Evolutionary conservation across 2,888 invertebrate species (phyloP).

Genomic region (Trachelus stipa): DNA sequence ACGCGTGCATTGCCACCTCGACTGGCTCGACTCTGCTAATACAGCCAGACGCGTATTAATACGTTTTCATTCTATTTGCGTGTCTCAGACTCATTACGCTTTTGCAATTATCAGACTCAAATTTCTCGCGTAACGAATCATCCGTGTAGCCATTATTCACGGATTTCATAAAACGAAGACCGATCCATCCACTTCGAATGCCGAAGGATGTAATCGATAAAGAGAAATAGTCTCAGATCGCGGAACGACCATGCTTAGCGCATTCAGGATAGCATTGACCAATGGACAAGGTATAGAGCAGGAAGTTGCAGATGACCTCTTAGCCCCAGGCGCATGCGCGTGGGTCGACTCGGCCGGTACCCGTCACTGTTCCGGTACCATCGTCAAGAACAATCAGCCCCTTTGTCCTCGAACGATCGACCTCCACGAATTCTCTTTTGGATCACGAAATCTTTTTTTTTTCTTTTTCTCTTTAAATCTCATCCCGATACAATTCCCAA

Average conservation of each 20-base stretch:
- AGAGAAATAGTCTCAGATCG: background rate
- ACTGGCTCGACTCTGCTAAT: background rate
- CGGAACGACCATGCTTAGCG: background rate
- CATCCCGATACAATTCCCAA: background rate
- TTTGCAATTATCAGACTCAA: background rate
- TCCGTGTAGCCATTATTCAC: background rate
- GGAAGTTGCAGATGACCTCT: slow-evolving; percentile 41
- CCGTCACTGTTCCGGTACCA: slow-evolving; percentile 36
- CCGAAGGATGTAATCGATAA: background rate
- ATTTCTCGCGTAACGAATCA: background rate
- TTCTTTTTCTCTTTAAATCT: background rate
- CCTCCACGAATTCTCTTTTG: slow-evolving; percentile 23
- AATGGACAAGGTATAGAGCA: slow-evolving; percentile 29
- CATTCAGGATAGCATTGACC: background rate
- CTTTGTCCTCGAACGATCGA: slow-evolving; percentile 30
- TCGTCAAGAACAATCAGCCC: slow-evolving; percentile 43
- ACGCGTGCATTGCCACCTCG: background rate
- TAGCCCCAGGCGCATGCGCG: slow-evolving; percentile 34
- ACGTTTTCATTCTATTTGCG: background rate
- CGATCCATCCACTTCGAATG: background rate
- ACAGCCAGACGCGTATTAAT: background rate
- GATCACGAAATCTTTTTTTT: slow-evolving; percentile 20
- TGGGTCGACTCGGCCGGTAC: slow-evolving; percentile 42
- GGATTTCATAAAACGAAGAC: background rate
- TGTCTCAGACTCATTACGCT: background rate